Percentiles rank a stretch among this genome's conserved stretches.
Conservation (phyloP, 2,888 invertebrate genomes). For the Epirrhoe tristata region DNA sequence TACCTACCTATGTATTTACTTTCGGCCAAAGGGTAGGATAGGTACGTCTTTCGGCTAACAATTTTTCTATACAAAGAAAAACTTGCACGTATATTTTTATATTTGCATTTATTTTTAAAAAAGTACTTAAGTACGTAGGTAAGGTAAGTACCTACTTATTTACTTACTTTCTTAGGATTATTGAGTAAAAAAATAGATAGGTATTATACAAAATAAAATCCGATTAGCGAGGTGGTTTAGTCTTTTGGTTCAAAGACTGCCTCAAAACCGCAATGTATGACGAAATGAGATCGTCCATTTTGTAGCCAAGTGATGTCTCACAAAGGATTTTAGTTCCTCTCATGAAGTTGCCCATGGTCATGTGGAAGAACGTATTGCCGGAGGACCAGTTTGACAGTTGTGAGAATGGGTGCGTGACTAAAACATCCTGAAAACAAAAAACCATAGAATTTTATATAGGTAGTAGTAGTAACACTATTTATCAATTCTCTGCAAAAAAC, state of each 20-base stretch:
- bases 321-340: slow-evolving; percentile 95
- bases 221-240: slow-evolving; percentile 32
- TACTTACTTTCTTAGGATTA: neutral
- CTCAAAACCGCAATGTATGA: slow-evolving; percentile 91
- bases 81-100: too few relatives aligned
- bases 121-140: too few relatives aligned
- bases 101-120: too few relatives aligned
- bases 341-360: slow-evolving; percentile 97
- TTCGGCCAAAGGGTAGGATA: too few relatives aligned
- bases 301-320: slow-evolving; percentile 97
- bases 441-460: neutral
- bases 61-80: too few relatives aligned
- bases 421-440: slow-evolving; percentile 86
- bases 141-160: too few relatives aligned
- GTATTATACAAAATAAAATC: neutral
- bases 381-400: slow-evolving; percentile 98
- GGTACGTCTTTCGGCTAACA: too few relatives aligned
- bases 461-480: too few relatives aligned
- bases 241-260: slow-evolving; percentile 64
- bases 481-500: too few relatives aligned
- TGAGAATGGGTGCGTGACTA: slow-evolving; percentile 94
- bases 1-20: too few relatives aligned
- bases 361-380: slow-evolving; percentile 97
- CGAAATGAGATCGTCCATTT: slow-evolving; percentile 98
- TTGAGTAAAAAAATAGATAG: neutral